Evolutionary conservation across 2,113 vertebrate species (phyloP).

Genomic region (Eidolon helvum): DNA sequence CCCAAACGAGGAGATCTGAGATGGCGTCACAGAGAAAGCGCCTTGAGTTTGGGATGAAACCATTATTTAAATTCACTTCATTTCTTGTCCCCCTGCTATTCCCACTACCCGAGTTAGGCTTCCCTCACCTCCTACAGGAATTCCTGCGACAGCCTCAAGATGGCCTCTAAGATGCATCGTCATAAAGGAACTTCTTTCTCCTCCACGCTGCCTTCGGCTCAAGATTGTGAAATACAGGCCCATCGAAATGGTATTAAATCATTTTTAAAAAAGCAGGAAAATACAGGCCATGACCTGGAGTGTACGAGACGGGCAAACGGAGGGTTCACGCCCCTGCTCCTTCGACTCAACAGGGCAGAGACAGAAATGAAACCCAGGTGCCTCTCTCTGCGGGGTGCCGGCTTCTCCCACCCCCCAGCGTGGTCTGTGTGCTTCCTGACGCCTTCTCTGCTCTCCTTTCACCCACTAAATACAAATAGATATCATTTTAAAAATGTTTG

Average conservation of each 20-base stretch:
- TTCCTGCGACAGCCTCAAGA: not conserved
- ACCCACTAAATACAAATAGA: not conserved
- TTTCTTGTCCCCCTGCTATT: not conserved
- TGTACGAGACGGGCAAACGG: not conserved
- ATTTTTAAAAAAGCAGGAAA: not conserved
- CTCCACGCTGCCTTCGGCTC: not conserved
- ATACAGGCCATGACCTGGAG: not conserved
- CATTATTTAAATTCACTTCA: not conserved
- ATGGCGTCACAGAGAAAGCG: not conserved
- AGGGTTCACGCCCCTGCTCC: not conserved
- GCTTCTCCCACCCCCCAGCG: not conserved
- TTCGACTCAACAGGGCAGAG: not conserved
- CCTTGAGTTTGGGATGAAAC: not conserved
- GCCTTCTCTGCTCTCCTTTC: not conserved
- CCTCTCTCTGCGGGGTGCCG: not conserved
- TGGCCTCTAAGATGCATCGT: not conserved
- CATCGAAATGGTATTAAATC: not conserved
- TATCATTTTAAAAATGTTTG: not conserved
- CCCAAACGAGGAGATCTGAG: not conserved
- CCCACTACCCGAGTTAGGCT: no score
- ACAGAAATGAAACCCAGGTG: not conserved
- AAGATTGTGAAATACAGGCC: not conserved
- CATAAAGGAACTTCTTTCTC: not conserved
- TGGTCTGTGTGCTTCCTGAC: not conserved
- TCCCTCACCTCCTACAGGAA: not conserved